A percentile compares a stretch with the other conserved stretches of the same genome.
Evolutionary conservation across 2,797 vertebrate genomes (phyloP).

Genomic region (Helicolenus hilgendorfi): DNA sequence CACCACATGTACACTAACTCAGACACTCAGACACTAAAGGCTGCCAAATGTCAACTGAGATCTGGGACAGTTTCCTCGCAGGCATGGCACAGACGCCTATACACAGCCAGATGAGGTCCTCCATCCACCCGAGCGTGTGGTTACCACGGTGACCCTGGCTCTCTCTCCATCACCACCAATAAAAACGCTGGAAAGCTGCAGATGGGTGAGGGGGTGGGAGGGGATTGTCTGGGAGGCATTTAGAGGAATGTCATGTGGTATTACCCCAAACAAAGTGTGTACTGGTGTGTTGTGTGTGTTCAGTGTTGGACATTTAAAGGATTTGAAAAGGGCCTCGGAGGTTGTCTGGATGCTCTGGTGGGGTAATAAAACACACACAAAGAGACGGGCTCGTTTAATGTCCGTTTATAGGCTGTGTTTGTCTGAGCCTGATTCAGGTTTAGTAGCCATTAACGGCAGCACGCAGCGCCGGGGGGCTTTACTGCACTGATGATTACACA

Average conservation of each 20-base stretch:
- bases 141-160: conserved; percentile 82
- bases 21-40: conserved; percentile 68
- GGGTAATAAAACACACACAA: conserved; percentile 68
- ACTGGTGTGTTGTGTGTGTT: not conserved
- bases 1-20: conserved; percentile 43
- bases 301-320: conserved; percentile 36
- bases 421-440: conserved; percentile 58
- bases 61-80: conserved; percentile 76
- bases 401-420: conserved; percentile 47
- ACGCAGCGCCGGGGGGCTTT: conserved; percentile 6
- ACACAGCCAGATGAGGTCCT: conserved; percentile 79
- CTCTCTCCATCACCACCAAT: conserved; percentile 64
- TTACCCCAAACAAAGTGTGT: conserved; percentile 57
- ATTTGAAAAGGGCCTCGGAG: conserved; percentile 45
- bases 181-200: conserved; percentile 55
- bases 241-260: conserved; percentile 76
- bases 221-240: conserved; percentile 68
- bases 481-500: conserved; percentile 44
- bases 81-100: conserved; percentile 61
- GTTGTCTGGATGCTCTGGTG: conserved; percentile 34
- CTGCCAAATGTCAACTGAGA: conserved; percentile 83
- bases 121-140: conserved; percentile 67
- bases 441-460: conserved; percentile 53
- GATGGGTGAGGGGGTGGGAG: not conserved
- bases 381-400: conserved; percentile 43